These are phyloP conservation scores for Euglossa dilemma DNA, from an alignment of 1,140 invertebrate genomes.

Conservation along the genomic window DNA sequence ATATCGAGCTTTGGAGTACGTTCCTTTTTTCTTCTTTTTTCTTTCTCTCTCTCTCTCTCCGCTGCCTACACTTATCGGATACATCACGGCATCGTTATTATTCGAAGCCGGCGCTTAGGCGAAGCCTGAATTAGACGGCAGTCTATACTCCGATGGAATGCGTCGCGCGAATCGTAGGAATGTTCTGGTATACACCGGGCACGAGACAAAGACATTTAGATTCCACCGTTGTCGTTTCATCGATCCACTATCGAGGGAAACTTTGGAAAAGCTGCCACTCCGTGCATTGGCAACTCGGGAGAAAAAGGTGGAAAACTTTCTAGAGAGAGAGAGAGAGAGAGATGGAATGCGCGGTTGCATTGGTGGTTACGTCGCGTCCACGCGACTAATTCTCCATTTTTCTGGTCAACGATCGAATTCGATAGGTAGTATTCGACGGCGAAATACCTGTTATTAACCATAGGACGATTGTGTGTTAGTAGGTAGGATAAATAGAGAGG, in stretches of 20 bases:
- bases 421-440: too few relatives aligned
- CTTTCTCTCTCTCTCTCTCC: too few relatives aligned
- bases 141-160: neutral
- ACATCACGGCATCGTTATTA: slow-evolving; percentile 14
- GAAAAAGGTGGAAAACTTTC: neutral
- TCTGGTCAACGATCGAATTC: too few relatives aligned
- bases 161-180: neutral
- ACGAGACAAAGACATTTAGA: neutral
- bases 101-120: neutral
- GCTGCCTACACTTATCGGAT: neutral
- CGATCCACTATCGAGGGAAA: neutral
- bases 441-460: neutral
- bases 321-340: too few relatives aligned
- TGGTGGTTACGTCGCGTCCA: neutral
- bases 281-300: neutral
- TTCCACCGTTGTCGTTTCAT: neutral
- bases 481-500: neutral
- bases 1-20: neutral
- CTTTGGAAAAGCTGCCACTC: neutral
- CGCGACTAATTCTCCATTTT: neutral
- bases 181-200: neutral
- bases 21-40: too few relatives aligned
- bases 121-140: neutral
- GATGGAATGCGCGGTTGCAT: too few relatives aligned
- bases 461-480: neutral